Evolutionary conservation across 1,140 invertebrate species (phyloP), one percentile per base, ranked within the genome.

Genomic region (Diorhabda carinulata): DNA sequence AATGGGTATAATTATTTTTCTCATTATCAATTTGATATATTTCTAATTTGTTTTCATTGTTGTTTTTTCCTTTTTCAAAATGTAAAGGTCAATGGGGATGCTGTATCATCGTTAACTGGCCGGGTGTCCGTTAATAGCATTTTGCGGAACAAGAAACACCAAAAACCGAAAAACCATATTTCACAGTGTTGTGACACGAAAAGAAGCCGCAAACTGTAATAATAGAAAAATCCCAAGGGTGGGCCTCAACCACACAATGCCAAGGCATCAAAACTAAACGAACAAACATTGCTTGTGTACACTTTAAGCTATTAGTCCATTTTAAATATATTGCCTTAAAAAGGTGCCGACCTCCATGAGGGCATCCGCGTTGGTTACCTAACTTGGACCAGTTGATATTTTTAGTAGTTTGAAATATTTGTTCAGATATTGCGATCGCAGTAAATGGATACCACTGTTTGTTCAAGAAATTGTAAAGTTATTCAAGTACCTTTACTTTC

Each of bases 301-400:
- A 77, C 70, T 75, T 75, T n/a, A 52, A 52, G 6, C 47, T 52
- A 52, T 52, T 52, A 52, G 47, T 52, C 47, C 47, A 52, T 74
- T 77, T 77, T 71, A 77, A 77, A 77, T 75, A 75, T 73, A 77
- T 74, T 70, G 71, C 73, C 67, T 74, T 70, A 71, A 70, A 76
- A 76, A 73, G 73, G 72, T 63, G 70, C 75, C 75, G 75, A 56
- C 71, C 52, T 7, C n/a, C 47, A 52, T 4, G 6, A 52, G 47
- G 6, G 47, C 6, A 52, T 8, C 47, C 47, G 47, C 47, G n/a
- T 52, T 8, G 47, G 47, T 52, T 52, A 52, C 47, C 47, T 52
- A 8, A 8, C 6, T 52, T 52, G n/a, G 47, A 52, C 47, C 47
- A 4, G 47, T 52, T n/a, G 6, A 52, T 52, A n/a, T 8, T 4